A percentile compares a stretch with the other conserved stretches of the same genome.
Evolutionary conservation across 2,888 invertebrate genomes (phyloP).

Genomic region (Plemyria rubiginata): DNA sequence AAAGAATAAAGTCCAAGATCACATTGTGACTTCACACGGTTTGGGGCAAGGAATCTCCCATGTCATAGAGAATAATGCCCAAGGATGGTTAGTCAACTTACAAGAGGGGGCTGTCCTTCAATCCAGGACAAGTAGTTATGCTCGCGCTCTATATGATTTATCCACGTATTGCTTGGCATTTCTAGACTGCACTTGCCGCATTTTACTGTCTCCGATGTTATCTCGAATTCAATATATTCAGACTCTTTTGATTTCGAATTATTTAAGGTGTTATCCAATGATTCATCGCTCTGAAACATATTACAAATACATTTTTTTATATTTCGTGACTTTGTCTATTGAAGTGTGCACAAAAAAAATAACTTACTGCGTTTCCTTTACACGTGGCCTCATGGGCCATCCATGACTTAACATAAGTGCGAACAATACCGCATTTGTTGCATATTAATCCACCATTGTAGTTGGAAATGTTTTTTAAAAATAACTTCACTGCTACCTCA

Average conservation of each 20-base stretch:
- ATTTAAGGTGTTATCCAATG: constrained; percentile 7
- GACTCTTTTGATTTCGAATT: constrained; percentile 7
- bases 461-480: constrained; percentile 49
- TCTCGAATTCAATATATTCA: constrained; percentile 15
- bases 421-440: constrained; percentile 50
- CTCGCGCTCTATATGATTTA: constrained; percentile 72
- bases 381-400: constrained; percentile 47
- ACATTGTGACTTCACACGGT: too few relatives aligned
- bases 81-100: constrained; percentile 59
- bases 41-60: too few relatives aligned
- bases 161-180: constrained; percentile 68
- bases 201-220: constrained; percentile 34
- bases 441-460: constrained; percentile 48
- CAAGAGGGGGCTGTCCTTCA: constrained; percentile 77
- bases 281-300: constrained; percentile 48
- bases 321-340: not conserved
- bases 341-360: not conserved
- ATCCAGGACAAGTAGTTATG: constrained; percentile 86
- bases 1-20: too few relatives aligned
- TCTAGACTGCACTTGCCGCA: constrained; percentile 69
- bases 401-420: constrained; percentile 58
- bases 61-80: too few relatives aligned
- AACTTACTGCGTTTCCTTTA: constrained; percentile 58
- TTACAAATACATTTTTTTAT: not conserved
- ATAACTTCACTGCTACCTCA: constrained; percentile 42